Base-by-base conservation (phyloP, 2,888 invertebrate species). In the Hyposoter dolosus region DNA sequence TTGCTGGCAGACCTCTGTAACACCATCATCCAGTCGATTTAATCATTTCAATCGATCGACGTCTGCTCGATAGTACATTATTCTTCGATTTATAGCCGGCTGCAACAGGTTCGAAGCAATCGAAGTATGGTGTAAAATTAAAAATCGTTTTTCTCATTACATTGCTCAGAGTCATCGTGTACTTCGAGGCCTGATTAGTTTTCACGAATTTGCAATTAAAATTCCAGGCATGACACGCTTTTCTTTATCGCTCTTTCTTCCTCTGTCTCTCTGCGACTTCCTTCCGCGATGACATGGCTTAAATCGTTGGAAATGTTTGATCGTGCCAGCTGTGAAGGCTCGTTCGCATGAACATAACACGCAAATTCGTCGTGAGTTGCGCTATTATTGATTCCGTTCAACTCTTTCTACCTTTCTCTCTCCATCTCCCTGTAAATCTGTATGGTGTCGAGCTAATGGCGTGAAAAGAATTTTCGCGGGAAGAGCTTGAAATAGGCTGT, bases 311-410 rank as follows among this genome's bases (percentile, higher is more conserved):
- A 66, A 35, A 50, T 75, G 76, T 40, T 76, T 15, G 71, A 50
- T 32, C 32, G 32, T 45, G 32, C 32, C 69, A 66, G 60, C 69
- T 69, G 82, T 76, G 47, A n/a, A 32, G 43, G 53, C 80, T 85
- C 79, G 81, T 88, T 88, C 82, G 76, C 83, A 65, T 56, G 66
- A 65, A 9, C 45, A 81, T 56, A 77, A 81, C 76, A 68, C 83
- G 84, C 84, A 90, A 91, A 91, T 91, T 91, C 89, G 88, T 90
- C 89, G 87, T 89, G 90, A 90, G 23, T 23, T 40, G 66, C 50
- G 32, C 40, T 17, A 35, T 65, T 40, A 40, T 77, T 66, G 50
- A 50, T 77, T 65, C 47, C 35, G 56, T 28, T 23, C 28, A 60
- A 28, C 40, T 53, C 72, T 53, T 35, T 72, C 19, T 9, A 40